A percentile compares a stretch with the other conserved stretches of the same genome.
Conservation (phyloP, 2,888 invertebrate species). For the Adelphocoris suturalis region DNA sequence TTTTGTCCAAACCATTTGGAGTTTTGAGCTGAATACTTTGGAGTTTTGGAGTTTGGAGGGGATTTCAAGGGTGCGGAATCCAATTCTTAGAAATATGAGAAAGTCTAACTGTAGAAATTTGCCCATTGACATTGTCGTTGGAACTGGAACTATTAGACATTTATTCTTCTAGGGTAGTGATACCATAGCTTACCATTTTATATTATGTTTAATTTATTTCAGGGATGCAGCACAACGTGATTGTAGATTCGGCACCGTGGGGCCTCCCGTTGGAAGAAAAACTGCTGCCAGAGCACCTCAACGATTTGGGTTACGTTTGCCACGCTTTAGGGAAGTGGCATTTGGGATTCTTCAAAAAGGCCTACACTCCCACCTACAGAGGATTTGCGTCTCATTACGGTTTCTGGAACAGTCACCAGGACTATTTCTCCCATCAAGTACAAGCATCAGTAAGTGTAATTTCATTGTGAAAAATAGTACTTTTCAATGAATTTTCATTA, state of each 20-base stretch:
- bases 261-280: constrained; percentile 90
- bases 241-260: constrained; percentile 89
- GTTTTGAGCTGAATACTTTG: too few relatives aligned
- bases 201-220: neutral
- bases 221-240: constrained; percentile 81
- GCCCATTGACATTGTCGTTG: too few relatives aligned
- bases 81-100: too few relatives aligned
- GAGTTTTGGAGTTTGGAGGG: too few relatives aligned
- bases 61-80: too few relatives aligned
- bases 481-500: neutral
- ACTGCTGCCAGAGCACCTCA: constrained; percentile 89
- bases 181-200: too few relatives aligned
- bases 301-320: constrained; percentile 86
- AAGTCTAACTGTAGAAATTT: too few relatives aligned
- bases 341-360: constrained; percentile 84
- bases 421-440: constrained; percentile 93
- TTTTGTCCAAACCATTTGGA: too few relatives aligned
- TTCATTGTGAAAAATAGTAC: neutral
- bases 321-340: constrained; percentile 93
- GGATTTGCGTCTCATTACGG: constrained; percentile 91
- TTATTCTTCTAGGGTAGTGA: too few relatives aligned
- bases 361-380: constrained; percentile 87
- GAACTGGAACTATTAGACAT: too few relatives aligned
- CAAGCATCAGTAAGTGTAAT: constrained; percentile 81
- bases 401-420: constrained; percentile 93